Conservation (phyloP, 2,888 invertebrate species). For the Acanthoscelides obtectus region DNA sequence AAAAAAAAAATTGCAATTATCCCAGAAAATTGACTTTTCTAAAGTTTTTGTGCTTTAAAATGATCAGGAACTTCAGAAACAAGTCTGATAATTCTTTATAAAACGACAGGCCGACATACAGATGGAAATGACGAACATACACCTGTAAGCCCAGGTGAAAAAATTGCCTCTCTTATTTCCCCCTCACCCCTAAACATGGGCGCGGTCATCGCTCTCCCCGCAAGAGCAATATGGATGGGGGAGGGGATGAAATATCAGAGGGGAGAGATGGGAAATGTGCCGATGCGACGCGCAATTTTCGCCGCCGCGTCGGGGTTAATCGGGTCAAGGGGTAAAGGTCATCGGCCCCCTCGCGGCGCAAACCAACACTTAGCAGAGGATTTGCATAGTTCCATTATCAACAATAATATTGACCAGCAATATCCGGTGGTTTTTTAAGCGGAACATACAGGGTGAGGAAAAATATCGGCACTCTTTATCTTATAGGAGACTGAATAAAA, state of each 20-base stretch:
- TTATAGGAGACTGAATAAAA: no score
- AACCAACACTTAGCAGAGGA: not conserved
- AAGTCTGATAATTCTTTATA: no score
- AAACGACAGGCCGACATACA: no score
- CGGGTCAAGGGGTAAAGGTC: not conserved
- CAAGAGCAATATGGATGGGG: not conserved
- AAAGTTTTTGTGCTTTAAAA: no score
- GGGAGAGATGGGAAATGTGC: no score
- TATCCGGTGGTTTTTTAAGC: not conserved
- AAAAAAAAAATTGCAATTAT: no score
- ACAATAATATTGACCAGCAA: not conserved
- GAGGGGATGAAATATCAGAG: not conserved
- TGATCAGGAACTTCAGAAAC: no score
- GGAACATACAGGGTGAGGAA: no score
- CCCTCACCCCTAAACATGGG: not conserved
- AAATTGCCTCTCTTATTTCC: not conserved
- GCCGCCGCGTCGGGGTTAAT: not conserved
- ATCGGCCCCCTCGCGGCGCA: not conserved
- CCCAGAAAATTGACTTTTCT: no score
- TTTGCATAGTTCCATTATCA: not conserved
- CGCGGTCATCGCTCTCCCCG: not conserved
- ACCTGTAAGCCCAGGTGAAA: not conserved
- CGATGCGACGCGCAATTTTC: no score
- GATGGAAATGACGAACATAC: no score
- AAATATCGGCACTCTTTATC: no score